These are phyloP conservation scores for Agonopterix subpropinquella DNA, from an alignment of 2,888 invertebrate species.

Conservation along the genomic window DNA sequence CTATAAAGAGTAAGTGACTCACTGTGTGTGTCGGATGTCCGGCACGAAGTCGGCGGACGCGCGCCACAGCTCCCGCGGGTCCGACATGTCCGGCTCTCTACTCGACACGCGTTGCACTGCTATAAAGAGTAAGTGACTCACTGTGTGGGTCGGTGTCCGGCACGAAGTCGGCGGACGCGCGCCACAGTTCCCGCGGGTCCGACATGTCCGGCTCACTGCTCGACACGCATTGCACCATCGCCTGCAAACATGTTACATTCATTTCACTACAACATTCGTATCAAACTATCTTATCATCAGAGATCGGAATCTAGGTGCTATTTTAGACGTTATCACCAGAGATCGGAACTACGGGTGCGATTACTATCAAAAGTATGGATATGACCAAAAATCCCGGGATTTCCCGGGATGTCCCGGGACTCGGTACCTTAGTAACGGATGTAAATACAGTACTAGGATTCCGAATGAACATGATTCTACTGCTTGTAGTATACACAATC, in stretches of 20 bases:
- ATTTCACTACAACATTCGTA: no score
- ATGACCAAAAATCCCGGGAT: no score
- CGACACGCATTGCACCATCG: slow-evolving; percentile 92
- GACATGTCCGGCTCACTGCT: slow-evolving; percentile 86
- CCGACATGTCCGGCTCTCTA: slow-evolving; percentile 83
- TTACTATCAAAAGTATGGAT: no score
- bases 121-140: slow-evolving; percentile 20
- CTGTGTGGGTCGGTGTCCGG: slow-evolving; percentile 53
- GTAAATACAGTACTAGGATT: no score
- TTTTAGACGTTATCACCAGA: no score
- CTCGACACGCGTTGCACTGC: slow-evolving; percentile 89
- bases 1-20: slow-evolving; percentile 13
- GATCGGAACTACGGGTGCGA: no score
- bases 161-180: slow-evolving; percentile 39
- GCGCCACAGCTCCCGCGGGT: slow-evolving; percentile 53
- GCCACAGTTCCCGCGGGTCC: slow-evolving; percentile 56
- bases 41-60: slow-evolving; percentile 38
- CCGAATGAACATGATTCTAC: no score
- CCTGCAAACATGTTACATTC: slow-evolving; percentile 51
- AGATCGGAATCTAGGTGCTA: no score
- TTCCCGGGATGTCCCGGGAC: no score
- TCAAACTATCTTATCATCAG: no score
- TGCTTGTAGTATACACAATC: no score
- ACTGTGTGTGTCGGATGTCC: slow-evolving; percentile 56
- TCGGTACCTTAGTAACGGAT: no score